Base-by-base conservation (phyloP, 1,140 invertebrate species). In the Zophobas morio region DNA sequence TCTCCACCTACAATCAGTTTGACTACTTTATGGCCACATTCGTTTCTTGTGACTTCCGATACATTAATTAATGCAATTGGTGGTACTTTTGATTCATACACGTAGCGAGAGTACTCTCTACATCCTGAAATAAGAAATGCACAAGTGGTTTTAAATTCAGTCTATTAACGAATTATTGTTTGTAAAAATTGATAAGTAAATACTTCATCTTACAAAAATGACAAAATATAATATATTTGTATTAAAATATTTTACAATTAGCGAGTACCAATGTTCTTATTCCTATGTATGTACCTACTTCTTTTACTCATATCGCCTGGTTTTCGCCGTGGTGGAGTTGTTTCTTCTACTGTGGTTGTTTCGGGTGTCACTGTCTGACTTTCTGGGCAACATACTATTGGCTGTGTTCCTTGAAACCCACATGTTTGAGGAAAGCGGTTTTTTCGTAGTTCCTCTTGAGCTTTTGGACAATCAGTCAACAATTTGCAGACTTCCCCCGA, bases 1-100 rank as follows among this genome's bases (percentile, higher is more conserved):
- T 42, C 71, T 40, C 83, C 83, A 8, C 83, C 83, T 33, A 84
- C 79, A 66, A 84, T 80, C 1, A 82, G 73, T 56, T 60, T 60
- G 46, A 46, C 6, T 32, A 42, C n/a, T 70, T 42, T 46, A 36
- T 70, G 40, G 42, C 32, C 66, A 34, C 66, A 47, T 70, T 42
- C 66, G 6, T 70, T 70, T 47, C 8, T 1, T 4, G 3, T 46
- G 8, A 4, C 8, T 46, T 4, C 3, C 8, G 42, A 46, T 4
- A 4, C 42, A 46, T 46, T 8, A 46, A 3, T 20, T 20, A 20
- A 8, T 8, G 42, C 42, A 46, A 46, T 46, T 46, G 42, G 8
- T 46, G 42, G 20, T 20, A 20, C 20, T 20, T 20, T 20, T 20
- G 20, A 20, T 20, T 20, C 20, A 20, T 20, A 20, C 6, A 37